Evolutionary conservation across 2,888 invertebrate genomes (phyloP), one percentile per base, ranked within the genome.

Genomic region (Polydrusus pterygomalis): DNA sequence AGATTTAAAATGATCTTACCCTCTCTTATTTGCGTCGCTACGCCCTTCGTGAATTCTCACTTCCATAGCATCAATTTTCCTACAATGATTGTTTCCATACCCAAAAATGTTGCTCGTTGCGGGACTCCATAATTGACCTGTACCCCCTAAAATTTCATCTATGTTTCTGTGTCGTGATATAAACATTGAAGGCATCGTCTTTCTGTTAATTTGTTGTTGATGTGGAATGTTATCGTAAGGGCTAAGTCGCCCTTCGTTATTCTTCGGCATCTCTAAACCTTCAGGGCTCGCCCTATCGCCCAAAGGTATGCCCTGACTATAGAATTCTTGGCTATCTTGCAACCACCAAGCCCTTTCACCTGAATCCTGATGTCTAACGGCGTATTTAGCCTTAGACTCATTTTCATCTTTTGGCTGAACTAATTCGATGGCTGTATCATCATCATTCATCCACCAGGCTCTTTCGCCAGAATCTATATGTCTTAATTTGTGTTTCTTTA

Each of bases 111-210:
- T 89, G 82, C 91, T 90, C 89, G 92, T 91, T 77, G 93, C 89
- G 11, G 93, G 93, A 85, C 92, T 93, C 81, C 92, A 90, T 77
- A 92, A 86, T 25, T 89, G 88, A 74, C 88, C 88, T 54, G 89
- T 86, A 68, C 89, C 89, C 60, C 96, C 97, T 77, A 97, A 89
- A 85, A 97, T 91, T 84, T 97, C 97, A 85, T 97, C 97, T 81
- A 97, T 96, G 87, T 96, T 95, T 51, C 93, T 93, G 86, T 95
- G 95, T 72, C 92, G 91, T 11, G 96, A 96, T 80, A 96, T 95
- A 86, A 96, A 97, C 70, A 92, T 87, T 85, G 81, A 87, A 85
- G 81, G 87, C 82, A 89, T 85, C 86, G 82, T 81, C 64, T 83
- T 83, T 67, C 81, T 81, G 8, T 79, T 77, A 56, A 81, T 81